phyloP scores from a whole-genome alignment of 2,888 invertebrate genomes.

The Troilus luridus region DNA sequence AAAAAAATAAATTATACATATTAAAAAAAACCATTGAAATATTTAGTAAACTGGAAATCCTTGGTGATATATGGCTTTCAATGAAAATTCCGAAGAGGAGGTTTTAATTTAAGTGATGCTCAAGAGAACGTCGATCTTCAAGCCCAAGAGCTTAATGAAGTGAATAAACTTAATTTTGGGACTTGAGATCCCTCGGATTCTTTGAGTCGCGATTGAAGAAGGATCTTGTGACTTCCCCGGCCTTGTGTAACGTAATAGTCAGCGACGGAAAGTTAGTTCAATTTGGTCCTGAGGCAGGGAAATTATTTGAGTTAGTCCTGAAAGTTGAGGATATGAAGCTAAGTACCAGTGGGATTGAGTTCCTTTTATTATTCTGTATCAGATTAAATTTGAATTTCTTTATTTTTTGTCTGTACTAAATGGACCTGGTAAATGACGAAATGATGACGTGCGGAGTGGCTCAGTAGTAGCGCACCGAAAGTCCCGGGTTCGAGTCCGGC shows the following conservation, averaged over 20 bases:
- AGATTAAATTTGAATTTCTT: background rate
- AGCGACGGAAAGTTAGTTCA: background rate
- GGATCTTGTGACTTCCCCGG: background rate
- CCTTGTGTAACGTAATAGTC: background rate
- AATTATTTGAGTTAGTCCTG: background rate
- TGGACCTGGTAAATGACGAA: no score
- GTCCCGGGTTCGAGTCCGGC: no score
- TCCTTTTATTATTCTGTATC: background rate
- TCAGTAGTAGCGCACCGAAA: no score
- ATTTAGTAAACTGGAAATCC: background rate
- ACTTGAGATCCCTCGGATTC: slow-evolving; percentile 1
- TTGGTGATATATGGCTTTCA: background rate
- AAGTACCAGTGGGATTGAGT: background rate
- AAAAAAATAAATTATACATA: background rate
- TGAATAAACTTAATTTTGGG: slow-evolving; percentile 8
- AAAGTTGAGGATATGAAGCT: background rate
- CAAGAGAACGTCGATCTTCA: background rate
- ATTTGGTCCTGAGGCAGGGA: background rate
- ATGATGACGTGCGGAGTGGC: no score
- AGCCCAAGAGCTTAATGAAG: background rate
- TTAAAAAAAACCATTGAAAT: background rate
- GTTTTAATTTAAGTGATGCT: background rate
- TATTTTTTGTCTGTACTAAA: no score
- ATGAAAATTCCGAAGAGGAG: background rate
- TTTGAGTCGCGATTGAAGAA: background rate